Evolutionary conservation across 2,888 invertebrate species (phyloP).

Genomic region (Oscheius sp.): DNA sequence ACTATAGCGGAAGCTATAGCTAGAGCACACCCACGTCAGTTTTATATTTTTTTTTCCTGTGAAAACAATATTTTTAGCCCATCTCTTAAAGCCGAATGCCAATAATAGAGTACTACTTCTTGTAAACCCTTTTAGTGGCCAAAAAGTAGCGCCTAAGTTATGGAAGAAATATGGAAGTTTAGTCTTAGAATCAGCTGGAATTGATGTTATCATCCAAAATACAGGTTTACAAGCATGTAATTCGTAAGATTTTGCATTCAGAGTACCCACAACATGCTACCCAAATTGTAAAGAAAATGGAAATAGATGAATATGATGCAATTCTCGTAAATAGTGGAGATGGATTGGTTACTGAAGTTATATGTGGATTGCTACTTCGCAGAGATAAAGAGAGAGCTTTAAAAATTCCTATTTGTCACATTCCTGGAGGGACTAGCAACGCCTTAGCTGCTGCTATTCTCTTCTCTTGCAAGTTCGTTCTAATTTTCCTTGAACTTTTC

Average conservation of each 20-base stretch:
- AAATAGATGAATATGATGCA: conserved; percentile 82
- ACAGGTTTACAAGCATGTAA: conserved; percentile 50
- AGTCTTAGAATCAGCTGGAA: conserved; percentile 34
- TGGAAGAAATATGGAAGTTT: conserved; percentile 29
- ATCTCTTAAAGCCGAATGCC: neutral
- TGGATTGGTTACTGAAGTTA: conserved; percentile 72
- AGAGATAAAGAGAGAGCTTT: conserved; percentile 85
- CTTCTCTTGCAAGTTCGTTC: conserved; percentile 51
- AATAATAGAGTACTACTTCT: conserved; percentile 38
- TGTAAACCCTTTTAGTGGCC: conserved; percentile 51
- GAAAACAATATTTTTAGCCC: conserved; percentile 31
- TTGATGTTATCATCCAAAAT: conserved; percentile 34
- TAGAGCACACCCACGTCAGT: conserved; percentile 11
- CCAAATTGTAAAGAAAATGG: conserved; percentile 77
- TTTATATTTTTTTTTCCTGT: neutral
- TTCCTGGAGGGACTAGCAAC: conserved; percentile 96
- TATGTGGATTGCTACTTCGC: conserved; percentile 87
- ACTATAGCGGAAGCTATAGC: neutral
- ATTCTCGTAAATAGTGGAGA: conserved; percentile 78
- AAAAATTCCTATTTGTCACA: conserved; percentile 83
- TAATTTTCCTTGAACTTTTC: neutral
- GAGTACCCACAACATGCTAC: conserved; percentile 80
- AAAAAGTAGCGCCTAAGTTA: conserved; percentile 32
- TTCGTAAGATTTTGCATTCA: conserved; percentile 18
- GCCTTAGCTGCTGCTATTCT: conserved; percentile 76